A percentile compares a stretch with the other conserved stretches of the same genome.
These are phyloP conservation scores for Ceyx melanurus DNA, from an alignment of 2,113 vertebrate species.

Conservation along the genomic window DNA sequence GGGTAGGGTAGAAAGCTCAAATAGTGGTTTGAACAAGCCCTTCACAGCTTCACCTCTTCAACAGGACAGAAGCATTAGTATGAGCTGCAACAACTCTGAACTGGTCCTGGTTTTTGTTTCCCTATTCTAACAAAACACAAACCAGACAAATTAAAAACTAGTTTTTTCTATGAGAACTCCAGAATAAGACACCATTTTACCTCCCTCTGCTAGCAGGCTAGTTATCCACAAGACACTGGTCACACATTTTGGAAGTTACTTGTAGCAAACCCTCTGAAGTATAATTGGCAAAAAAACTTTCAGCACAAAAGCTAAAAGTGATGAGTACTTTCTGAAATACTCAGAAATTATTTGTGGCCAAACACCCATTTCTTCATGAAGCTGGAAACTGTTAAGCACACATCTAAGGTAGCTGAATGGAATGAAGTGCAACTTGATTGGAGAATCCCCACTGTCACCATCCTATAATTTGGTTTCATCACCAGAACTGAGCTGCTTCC, in stretches of 20 bases:
- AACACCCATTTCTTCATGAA: neutral
- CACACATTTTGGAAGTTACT: neutral
- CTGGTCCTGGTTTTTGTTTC: neutral
- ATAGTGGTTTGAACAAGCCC: neutral
- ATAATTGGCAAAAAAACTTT: neutral
- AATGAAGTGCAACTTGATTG: neutral
- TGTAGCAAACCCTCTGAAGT: neutral
- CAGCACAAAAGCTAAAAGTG: neutral
- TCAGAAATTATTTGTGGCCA: neutral
- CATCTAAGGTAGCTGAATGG: neutral
- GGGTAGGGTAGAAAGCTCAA: slow-evolving; percentile 29
- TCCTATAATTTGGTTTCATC: neutral
- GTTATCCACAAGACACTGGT: neutral
- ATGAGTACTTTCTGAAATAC: neutral
- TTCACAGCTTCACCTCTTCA: neutral
- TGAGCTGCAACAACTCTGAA: neutral
- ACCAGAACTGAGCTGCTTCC: neutral
- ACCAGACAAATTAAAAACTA: neutral
- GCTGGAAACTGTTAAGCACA: neutral
- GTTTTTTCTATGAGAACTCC: neutral
- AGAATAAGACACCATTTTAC: neutral
- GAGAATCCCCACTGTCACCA: neutral
- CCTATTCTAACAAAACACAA: neutral
- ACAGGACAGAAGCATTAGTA: neutral
- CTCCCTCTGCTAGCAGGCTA: neutral